phyloP scores from a whole-genome alignment of 2,797 vertebrate genomes.

The Prionace glauca region DNA sequence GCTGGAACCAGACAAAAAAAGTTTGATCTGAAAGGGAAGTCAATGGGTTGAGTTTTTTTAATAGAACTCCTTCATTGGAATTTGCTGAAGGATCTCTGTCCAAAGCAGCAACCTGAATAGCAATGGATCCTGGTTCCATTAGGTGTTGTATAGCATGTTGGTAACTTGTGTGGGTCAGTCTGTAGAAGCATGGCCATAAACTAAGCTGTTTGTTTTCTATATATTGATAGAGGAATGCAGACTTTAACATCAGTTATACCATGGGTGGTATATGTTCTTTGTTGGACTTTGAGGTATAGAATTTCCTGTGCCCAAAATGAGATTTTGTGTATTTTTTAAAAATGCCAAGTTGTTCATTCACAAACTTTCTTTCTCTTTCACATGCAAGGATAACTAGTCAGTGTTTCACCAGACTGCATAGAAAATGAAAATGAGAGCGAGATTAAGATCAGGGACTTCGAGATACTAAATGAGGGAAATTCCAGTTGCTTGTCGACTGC shows the following conservation, averaged over 20 bases:
- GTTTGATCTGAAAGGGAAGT: too few relatives aligned
- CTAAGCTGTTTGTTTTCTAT: not conserved
- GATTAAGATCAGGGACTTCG: not conserved
- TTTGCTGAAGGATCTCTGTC: not conserved
- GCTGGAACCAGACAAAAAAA: too few relatives aligned
- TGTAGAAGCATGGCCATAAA: not conserved
- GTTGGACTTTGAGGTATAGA: not conserved
- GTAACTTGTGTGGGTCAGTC: not conserved
- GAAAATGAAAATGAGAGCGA: not conserved
- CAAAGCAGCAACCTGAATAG: not conserved
- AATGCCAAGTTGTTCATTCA: not conserved
- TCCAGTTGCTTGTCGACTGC: slow-evolving; percentile 20
- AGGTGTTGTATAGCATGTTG: not conserved
- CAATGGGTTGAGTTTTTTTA: too few relatives aligned
- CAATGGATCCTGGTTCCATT: not conserved
- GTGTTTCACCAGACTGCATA: slow-evolving; percentile 1
- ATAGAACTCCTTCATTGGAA: not conserved
- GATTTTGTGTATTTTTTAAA: not conserved
- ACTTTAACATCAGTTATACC: not conserved
- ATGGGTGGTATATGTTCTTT: not conserved
- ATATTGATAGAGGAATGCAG: not conserved
- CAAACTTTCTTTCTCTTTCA: not conserved
- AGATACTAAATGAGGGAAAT: slow-evolving; percentile 25
- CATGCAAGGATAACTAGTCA: not conserved
- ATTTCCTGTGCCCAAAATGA: not conserved